Base-by-base conservation (phyloP, 1,140 invertebrate species). In the Drosophila arizonae region DNA sequence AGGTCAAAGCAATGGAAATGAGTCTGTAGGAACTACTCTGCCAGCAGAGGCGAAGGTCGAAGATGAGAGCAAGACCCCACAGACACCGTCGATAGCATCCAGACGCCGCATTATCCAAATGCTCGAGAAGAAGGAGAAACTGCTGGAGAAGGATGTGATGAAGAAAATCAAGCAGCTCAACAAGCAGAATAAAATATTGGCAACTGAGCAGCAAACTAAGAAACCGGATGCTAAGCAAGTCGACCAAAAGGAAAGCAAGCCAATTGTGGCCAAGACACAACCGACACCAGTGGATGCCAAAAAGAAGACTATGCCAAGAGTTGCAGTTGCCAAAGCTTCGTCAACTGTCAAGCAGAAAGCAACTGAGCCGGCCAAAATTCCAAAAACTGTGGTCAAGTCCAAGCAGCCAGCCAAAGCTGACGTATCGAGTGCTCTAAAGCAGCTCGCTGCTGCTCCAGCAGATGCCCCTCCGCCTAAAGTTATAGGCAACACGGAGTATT, bases 401-500 rank as follows among this genome's bases (percentile, higher is more conserved):
- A 56, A 21, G 9, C 54, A 6, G 17, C 3, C 57, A 4, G 36
- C 13, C 2, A 64, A 28, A 21, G 4, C 10, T 0, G 24, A 57
- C 2, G 33, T 64, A 21, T 17, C 43, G 10, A 45, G 24, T 30
- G 39, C 41, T 21, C 45, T 70, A 10, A n/a, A 60, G 24, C n/a
- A 72, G 6, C 10, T 66, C 2, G 11, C 48, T 6, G n/a, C 9
- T 1, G 28, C 30, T 1, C 39, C 41, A 15, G 33, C 4, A 6
- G 30, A 56, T 8, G 4, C 36, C 1, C 30, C 54, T 1, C 26
- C 70, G 1, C 43, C 54, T 0, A 69, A 69, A 8, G 15, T 78
- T 6, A 39, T 86, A 6, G 78, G 61, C 9, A 46, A 57, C 4
- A 70, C 74, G 0, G 81, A 74, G 0, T 85, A 76, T 17, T 78